Conservation (phyloP, 2,797 vertebrate genomes). For the Karalla daura region DNA sequence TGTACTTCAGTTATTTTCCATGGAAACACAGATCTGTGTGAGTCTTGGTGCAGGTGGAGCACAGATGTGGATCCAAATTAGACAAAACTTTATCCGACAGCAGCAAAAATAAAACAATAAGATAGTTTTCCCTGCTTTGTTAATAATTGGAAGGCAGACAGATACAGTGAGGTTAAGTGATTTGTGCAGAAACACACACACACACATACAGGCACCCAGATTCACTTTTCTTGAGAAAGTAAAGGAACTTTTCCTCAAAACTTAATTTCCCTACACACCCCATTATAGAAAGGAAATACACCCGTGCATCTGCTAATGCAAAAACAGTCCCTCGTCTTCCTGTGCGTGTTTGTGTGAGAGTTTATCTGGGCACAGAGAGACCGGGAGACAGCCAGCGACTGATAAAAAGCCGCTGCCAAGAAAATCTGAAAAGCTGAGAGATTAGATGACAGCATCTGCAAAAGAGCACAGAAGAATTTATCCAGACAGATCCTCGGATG, state of each 20-base stretch:
- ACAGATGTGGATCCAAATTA: neutral
- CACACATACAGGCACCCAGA: neutral
- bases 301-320: conserved; percentile 4
- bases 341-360: conserved; percentile 15
- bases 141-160: neutral
- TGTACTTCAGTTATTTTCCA: neutral
- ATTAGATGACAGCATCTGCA: conserved; percentile 68
- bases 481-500: conserved; percentile 46
- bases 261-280: neutral
- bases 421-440: conserved; percentile 58
- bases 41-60: neutral
- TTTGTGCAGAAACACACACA: neutral
- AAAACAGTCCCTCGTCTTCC: neutral
- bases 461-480: conserved; percentile 51
- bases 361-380: conserved; percentile 56
- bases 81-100: neutral
- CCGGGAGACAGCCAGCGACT: conserved; percentile 45
- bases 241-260: neutral
- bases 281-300: neutral
- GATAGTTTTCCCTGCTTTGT: neutral
- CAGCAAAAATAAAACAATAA: neutral
- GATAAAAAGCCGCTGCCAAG: conserved; percentile 60
- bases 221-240: neutral
- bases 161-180: neutral
- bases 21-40: neutral